These are phyloP conservation scores for Gymnoscopelus braueri DNA, from an alignment of 2,797 vertebrate species.

Conservation along the genomic window DNA sequence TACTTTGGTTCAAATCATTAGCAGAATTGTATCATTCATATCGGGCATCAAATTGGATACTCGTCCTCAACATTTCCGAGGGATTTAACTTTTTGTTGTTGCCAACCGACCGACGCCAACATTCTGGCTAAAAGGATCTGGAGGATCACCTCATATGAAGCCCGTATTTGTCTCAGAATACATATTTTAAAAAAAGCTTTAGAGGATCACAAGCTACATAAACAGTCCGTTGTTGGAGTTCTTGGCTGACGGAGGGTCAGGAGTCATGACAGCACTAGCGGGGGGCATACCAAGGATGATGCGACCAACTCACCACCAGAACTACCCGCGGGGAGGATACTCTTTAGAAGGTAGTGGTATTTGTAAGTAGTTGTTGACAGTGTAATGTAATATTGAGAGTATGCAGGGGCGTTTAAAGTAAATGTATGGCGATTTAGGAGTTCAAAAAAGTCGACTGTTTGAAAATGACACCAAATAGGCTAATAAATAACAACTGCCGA, in stretches of 20 bases:
- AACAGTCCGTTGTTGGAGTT: conserved; percentile 1
- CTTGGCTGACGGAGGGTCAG: conserved; percentile 57
- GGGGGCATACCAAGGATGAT: conserved; percentile 98
- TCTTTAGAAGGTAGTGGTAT: conserved; percentile 92
- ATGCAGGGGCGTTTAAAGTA: too few species aligned
- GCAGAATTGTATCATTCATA: not conserved
- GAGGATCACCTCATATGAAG: not conserved
- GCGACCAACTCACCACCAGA: conserved; percentile 95
- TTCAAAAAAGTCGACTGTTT: too few species aligned
- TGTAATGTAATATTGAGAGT: too few species aligned
- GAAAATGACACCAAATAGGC: too few species aligned
- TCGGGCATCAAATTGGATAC: conserved; percentile 28
- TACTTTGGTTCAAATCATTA: conserved; percentile 16
- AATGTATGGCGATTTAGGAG: too few species aligned
- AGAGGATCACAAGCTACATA: conserved; percentile 44
- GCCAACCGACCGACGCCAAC: conserved; percentile 37
- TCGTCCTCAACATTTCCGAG: conserved; percentile 5
- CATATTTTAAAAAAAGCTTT: not conserved
- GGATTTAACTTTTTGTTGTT: conserved; percentile 18
- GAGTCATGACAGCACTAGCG: conserved; percentile 92
- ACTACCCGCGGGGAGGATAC: conserved; percentile 94
- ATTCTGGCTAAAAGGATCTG: conserved; percentile 48
- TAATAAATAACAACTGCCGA: too few species aligned
- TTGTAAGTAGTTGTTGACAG: conserved; percentile 25
- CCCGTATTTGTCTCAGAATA: too few species aligned